phyloP scores from a whole-genome alignment of 2,888 invertebrate species.

The Pocota personata region DNA sequence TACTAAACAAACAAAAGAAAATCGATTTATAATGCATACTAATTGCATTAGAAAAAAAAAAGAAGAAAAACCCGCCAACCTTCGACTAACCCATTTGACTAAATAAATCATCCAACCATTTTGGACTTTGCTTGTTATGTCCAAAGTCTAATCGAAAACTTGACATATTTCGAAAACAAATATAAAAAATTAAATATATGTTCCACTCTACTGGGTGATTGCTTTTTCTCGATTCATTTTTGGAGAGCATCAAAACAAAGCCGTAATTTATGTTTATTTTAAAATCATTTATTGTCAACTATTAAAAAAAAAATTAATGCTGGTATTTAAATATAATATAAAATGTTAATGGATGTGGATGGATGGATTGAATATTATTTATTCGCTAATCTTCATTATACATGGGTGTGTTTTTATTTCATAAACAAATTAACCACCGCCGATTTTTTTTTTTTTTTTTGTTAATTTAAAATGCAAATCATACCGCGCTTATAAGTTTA shows the following conservation, averaged over 20 bases:
- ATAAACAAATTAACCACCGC: constrained; percentile 10
- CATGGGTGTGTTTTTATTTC: constrained; percentile 36
- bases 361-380: constrained; percentile 41
- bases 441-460: not conserved
- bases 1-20: not conserved
- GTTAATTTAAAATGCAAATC: constrained; percentile 50
- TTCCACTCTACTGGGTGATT: too few relatives aligned
- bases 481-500: not conserved
- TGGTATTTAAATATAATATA: constrained; percentile 36
- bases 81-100: constrained; percentile 30
- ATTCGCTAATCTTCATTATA: constrained; percentile 41
- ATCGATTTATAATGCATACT: constrained; percentile 20
- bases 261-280: constrained; percentile 45
- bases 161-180: constrained; percentile 23
- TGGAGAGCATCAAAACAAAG: constrained; percentile 8
- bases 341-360: constrained; percentile 27
- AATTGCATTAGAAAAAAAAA: constrained; percentile 17
- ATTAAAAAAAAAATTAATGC: constrained; percentile 33
- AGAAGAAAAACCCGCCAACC: constrained; percentile 7
- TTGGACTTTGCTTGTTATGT: not conserved
- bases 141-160: constrained; percentile 5
- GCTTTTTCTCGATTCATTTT: not conserved
- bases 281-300: constrained; percentile 43
- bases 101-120: constrained; percentile 40
- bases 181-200: not conserved